Percentiles rank a stretch among this genome's conserved stretches.
phyloP scores from a whole-genome alignment of 2,113 vertebrate species.

The Notechis scutatus region DNA sequence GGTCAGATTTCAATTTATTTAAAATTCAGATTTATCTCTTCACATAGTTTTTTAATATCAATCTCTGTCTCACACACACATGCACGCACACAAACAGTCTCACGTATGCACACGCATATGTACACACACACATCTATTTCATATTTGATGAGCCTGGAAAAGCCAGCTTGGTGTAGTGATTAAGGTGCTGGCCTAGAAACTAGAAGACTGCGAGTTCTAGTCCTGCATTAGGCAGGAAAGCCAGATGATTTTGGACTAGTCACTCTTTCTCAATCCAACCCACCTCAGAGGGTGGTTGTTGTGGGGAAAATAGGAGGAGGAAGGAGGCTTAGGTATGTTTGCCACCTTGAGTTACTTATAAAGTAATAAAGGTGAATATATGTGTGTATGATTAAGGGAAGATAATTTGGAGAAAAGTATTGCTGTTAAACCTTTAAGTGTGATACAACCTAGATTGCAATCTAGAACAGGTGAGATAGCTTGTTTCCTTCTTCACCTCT shows the following conservation, averaged over 20 bases:
- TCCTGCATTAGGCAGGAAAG: not conserved
- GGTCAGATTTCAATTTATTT: conserved; percentile 54
- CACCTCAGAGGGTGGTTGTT: not conserved
- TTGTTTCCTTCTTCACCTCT: not conserved
- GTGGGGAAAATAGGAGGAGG: not conserved
- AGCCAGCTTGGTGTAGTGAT: not conserved
- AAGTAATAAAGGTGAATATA: not conserved
- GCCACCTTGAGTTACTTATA: not conserved
- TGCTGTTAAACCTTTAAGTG: not conserved
- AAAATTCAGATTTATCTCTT: conserved; percentile 46
- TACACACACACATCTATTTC: not conserved
- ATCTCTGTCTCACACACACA: not conserved
- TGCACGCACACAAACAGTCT: not conserved
- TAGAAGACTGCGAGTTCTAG: not conserved
- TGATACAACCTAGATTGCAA: not conserved
- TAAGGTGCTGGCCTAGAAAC: not conserved
- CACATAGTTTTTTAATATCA: not conserved
- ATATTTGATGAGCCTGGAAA: conserved; percentile 23
- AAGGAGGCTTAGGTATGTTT: not conserved
- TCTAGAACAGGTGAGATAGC: not conserved
- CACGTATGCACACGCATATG: too few relatives aligned
- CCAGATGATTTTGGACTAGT: not conserved
- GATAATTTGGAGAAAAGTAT: not conserved
- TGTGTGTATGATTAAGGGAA: not conserved
- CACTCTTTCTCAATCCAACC: not conserved